These are phyloP conservation scores for Stomorhina lunata DNA, from an alignment of 2,888 invertebrate genomes.

Conservation along the genomic window DNA sequence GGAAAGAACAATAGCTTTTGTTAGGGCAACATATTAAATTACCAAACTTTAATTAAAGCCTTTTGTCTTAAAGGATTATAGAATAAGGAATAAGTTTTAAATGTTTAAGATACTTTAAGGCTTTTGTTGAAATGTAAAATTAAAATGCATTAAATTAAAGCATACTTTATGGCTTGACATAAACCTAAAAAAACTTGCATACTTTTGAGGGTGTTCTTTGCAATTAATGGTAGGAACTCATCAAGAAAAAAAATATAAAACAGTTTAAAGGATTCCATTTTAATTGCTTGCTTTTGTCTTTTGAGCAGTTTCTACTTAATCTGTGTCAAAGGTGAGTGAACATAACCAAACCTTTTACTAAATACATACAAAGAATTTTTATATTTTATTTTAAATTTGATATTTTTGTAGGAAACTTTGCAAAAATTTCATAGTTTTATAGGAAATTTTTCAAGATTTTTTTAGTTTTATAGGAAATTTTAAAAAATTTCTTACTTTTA, in stretches of 20 bases:
- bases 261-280: neutral
- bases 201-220: neutral
- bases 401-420: no score
- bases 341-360: no score
- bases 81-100: neutral
- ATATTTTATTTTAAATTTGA: no score
- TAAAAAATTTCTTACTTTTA: no score
- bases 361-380: no score
- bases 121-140: neutral
- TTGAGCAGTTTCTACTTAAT: neutral
- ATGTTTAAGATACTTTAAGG: slow-evolving; percentile 28
- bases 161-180: slow-evolving; percentile 36
- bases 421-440: no score
- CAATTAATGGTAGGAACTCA: neutral
- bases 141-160: neutral
- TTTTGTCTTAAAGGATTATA: neutral
- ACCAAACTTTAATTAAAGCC: slow-evolving; percentile 32
- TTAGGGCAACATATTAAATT: slow-evolving; percentile 50
- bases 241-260: neutral
- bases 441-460: no score
- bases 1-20: slow-evolving; percentile 10
- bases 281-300: neutral
- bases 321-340: slow-evolving; percentile 22
- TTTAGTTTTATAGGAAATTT: no score
- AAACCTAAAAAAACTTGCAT: neutral